Conservation (phyloP, 2,797 vertebrate genomes). For the Vultur gryphus region DNA sequence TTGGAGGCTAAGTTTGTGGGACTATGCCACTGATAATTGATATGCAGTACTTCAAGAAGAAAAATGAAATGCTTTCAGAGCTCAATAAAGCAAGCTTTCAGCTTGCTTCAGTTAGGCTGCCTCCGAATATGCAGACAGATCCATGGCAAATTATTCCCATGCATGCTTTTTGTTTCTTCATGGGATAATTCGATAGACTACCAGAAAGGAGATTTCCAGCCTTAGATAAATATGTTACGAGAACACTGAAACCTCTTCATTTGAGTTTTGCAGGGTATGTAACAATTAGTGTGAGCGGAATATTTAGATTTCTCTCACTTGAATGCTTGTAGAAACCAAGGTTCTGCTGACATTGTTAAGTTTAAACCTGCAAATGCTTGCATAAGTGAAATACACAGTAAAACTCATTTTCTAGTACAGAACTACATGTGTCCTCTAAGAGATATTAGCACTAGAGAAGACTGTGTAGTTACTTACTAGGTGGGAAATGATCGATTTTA, state of each 20-base stretch:
- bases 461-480: neutral
- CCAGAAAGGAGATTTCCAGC: neutral
- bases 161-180: neutral
- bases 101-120: neutral
- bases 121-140: neutral
- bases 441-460: neutral
- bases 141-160: neutral
- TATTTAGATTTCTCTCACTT: neutral
- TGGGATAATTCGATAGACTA: neutral
- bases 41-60: neutral
- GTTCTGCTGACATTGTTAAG: neutral
- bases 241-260: neutral
- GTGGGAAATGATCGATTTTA: neutral
- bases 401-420: neutral
- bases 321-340: neutral
- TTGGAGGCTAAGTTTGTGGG: neutral
- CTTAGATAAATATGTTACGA: neutral
- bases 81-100: neutral
- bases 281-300: neutral
- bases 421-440: neutral
- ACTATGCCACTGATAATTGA: neutral
- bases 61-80: neutral
- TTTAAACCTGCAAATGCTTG: neutral
- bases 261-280: neutral
- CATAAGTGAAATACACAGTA: neutral